phyloP scores from a whole-genome alignment of 2,888 invertebrate genomes.

The Mesochorus sp. region DNA sequence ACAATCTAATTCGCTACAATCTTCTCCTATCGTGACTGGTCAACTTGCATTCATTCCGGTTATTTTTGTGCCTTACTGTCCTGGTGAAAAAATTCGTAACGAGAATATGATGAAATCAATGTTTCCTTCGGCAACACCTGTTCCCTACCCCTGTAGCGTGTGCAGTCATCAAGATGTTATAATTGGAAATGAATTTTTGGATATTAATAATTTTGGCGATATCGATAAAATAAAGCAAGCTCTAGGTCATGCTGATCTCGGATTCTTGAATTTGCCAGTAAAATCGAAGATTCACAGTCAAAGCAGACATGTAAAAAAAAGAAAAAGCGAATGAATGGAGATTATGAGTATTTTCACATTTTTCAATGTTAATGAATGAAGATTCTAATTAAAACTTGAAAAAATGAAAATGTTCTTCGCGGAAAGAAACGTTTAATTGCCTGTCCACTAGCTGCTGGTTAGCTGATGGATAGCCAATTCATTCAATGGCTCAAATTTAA shows the following conservation, averaged over 20 bases:
- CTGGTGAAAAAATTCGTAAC: slow-evolving; percentile 81
- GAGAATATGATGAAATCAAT: slow-evolving; percentile 82
- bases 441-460: slow-evolving; percentile 69
- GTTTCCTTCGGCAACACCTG: slow-evolving; percentile 85
- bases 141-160: slow-evolving; percentile 86
- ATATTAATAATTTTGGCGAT: slow-evolving; percentile 69
- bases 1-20: slow-evolving; percentile 22
- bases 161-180: slow-evolving; percentile 80
- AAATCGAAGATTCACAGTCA: slow-evolving; percentile 15
- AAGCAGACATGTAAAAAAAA: slow-evolving; percentile 61
- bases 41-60: slow-evolving; percentile 87
- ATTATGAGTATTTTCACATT: slow-evolving; percentile 1
- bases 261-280: slow-evolving; percentile 74
- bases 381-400: background rate
- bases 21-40: slow-evolving; percentile 71
- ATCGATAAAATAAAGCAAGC: slow-evolving; percentile 69
- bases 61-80: slow-evolving; percentile 88
- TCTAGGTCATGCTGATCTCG: slow-evolving; percentile 72
- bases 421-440: slow-evolving; percentile 50
- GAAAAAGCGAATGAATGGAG: slow-evolving; percentile 60
- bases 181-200: slow-evolving; percentile 65
- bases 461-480: slow-evolving; percentile 67
- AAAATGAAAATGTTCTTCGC: slow-evolving; percentile 1
- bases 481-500: slow-evolving; percentile 21
- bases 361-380: slow-evolving; percentile 1